A percentile compares a stretch with the other conserved stretches of the same genome.
These are phyloP conservation scores for Collichthys lucidus DNA, from an alignment of 2,113 vertebrate species.

Conservation along the genomic window DNA sequence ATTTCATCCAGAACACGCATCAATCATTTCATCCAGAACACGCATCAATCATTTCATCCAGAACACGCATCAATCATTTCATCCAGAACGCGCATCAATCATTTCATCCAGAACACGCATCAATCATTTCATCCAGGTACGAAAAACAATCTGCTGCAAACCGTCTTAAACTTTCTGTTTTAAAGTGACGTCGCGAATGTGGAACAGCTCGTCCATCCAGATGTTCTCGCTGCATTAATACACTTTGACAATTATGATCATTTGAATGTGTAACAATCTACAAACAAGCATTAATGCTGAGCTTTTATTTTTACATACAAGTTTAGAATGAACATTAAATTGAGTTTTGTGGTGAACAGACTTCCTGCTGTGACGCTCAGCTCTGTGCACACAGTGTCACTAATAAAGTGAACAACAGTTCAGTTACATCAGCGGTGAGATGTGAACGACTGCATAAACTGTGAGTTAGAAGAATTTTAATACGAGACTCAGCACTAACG, in stretches of 20 bases:
- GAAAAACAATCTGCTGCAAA: too few species aligned
- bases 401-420: background rate
- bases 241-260: background rate
- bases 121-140: background rate
- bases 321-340: too few species aligned
- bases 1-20: background rate
- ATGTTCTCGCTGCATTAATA: background rate
- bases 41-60: background rate
- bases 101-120: background rate
- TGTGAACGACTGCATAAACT: background rate
- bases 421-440: background rate
- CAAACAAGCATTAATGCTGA: background rate
- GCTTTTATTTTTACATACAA: too few species aligned
- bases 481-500: too few species aligned
- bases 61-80: too few species aligned
- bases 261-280: background rate
- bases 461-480: too few species aligned
- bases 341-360: background rate
- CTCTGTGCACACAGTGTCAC: slow-evolving; percentile 18
- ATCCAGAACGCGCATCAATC: background rate
- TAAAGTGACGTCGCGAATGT: background rate
- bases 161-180: too few species aligned
- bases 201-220: background rate
- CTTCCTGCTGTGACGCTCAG: slow-evolving; percentile 12
- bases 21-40: too few species aligned